These are phyloP conservation scores for Hapalemur alaotrensis DNA, from an alignment of 2,797 vertebrate genomes.

Conservation along the genomic window DNA sequence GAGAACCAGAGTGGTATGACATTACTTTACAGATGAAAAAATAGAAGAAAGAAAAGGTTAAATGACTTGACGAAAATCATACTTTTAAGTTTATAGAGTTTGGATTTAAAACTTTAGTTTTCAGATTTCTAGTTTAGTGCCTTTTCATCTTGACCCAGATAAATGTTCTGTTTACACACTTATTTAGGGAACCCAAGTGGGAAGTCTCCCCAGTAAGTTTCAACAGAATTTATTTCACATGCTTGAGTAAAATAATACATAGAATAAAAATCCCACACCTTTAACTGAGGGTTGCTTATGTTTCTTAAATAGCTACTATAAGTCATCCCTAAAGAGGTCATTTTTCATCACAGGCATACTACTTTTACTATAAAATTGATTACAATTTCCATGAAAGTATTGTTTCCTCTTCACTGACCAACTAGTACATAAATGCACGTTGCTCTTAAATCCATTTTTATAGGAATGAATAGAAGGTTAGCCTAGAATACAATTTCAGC, in stretches of 20 bases:
- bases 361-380: conserved; percentile 1
- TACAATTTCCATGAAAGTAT: background rate
- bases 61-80: background rate
- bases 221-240: conserved; percentile 30
- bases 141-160: conserved; percentile 1
- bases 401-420: background rate
- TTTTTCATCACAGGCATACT: background rate
- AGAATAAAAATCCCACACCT: background rate
- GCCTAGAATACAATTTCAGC: background rate
- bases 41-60: background rate
- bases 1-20: background rate
- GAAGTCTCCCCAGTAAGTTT: background rate
- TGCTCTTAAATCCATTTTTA: conserved; percentile 22
- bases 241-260: conserved; percentile 21
- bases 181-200: background rate
- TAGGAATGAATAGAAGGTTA: background rate
- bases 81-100: background rate
- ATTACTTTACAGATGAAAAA: background rate
- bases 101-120: conserved; percentile 29
- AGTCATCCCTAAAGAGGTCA: background rate
- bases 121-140: background rate
- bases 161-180: background rate
- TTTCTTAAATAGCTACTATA: background rate
- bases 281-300: background rate
- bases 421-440: background rate